Percentiles rank a stretch among this genome's conserved stretches.
Conservation (phyloP, 2,797 vertebrate genomes). For the Epinephelus malabaricus region DNA sequence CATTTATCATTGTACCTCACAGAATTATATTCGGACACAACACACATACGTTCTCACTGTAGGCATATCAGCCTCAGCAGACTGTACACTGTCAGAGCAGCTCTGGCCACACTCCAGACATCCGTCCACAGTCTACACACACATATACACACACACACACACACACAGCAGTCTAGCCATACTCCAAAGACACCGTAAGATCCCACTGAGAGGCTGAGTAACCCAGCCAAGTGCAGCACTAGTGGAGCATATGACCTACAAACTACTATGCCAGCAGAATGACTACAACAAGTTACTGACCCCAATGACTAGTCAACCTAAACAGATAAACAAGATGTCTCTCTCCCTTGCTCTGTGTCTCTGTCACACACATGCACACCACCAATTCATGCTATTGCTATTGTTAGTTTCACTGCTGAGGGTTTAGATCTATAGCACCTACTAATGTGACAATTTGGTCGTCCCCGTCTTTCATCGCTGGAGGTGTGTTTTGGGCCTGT, state of each 20-base stretch:
- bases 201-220: slow-evolving; percentile 41
- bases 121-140: slow-evolving; percentile 25
- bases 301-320: slow-evolving; percentile 67
- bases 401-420: slow-evolving; percentile 3
- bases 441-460: neutral
- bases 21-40: slow-evolving; percentile 1
- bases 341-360: neutral
- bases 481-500: neutral
- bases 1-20: neutral
- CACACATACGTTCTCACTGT: slow-evolving; percentile 26
- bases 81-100: slow-evolving; percentile 51
- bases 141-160: slow-evolving; percentile 8
- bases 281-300: slow-evolving; percentile 64
- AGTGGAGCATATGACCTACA: slow-evolving; percentile 69
- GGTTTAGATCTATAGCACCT: neutral
- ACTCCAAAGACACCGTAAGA: slow-evolving; percentile 42
- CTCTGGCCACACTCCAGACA: slow-evolving; percentile 58
- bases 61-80: slow-evolving; percentile 35
- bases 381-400: neutral
- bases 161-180: slow-evolving; percentile 39
- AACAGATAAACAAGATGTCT: slow-evolving; percentile 51
- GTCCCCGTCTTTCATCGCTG: neutral
- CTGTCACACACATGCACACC: neutral
- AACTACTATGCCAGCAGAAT: slow-evolving; percentile 52
- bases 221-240: slow-evolving; percentile 55